Evolutionary conservation across 2,113 vertebrate genomes (phyloP).

Genomic region (Bubalus kerabau): DNA sequence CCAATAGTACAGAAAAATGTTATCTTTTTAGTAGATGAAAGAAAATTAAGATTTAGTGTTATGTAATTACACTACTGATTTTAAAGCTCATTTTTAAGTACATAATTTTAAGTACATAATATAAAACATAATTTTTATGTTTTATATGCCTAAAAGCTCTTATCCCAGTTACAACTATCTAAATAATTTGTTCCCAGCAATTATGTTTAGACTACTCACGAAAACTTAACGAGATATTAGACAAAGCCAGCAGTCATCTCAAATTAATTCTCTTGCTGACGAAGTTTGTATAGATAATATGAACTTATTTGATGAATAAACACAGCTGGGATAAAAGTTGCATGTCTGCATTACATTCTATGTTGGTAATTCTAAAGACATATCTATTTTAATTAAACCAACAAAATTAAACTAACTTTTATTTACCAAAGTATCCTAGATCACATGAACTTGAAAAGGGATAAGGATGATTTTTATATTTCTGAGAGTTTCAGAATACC

Average conservation of each 20-base stretch:
- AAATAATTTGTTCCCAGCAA: neutral
- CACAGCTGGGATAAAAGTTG: neutral
- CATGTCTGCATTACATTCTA: neutral
- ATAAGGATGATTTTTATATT: neutral
- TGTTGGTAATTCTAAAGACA: neutral
- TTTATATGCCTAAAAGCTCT: neutral
- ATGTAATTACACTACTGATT: neutral
- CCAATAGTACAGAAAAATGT: neutral
- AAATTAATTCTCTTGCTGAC: neutral
- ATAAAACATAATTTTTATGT: neutral
- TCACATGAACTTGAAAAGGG: neutral
- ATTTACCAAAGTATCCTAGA: neutral
- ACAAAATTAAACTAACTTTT: neutral
- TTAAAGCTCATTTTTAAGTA: neutral
- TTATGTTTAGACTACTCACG: neutral
- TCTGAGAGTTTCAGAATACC: neutral
- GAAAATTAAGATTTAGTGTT: neutral
- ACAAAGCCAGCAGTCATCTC: neutral
- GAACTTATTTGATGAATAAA: neutral
- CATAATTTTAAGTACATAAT: neutral
- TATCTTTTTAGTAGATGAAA: neutral
- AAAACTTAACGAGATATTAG: neutral
- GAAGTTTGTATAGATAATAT: neutral
- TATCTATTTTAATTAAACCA: neutral
- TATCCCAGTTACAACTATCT: neutral